Conservation (phyloP, 2,888 invertebrate species). For the Cephonodes hylas region DNA sequence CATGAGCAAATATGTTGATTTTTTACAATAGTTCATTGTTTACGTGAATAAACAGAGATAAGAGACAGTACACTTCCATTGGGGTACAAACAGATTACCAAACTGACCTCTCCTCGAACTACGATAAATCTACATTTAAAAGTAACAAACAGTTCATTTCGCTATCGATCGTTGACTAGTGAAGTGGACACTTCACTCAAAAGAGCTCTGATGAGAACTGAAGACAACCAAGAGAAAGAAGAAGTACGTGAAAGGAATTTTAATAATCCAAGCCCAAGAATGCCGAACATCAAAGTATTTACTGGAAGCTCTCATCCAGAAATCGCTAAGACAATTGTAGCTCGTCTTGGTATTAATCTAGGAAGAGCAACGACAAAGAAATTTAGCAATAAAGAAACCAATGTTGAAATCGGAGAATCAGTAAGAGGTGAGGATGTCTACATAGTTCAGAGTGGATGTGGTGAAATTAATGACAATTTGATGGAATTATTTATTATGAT, state of each 20-base stretch:
- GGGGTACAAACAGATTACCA: slow-evolving; percentile 49
- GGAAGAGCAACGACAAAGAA: slow-evolving; percentile 99
- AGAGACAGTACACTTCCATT: slow-evolving; percentile 46
- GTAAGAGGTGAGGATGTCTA: slow-evolving; percentile 96
- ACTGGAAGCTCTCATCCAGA: slow-evolving; percentile 98
- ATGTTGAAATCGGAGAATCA: slow-evolving; percentile 95
- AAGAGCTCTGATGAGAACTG: slow-evolving; percentile 12
- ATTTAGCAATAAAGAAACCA: slow-evolving; percentile 99
- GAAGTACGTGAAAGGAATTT: slow-evolving; percentile 29
- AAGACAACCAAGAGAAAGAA: slow-evolving; percentile 23
- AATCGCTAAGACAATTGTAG: slow-evolving; percentile 96
- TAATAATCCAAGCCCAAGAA: slow-evolving; percentile 75
- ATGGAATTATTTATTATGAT: slow-evolving; percentile 97
- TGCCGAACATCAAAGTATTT: slow-evolving; percentile 99
- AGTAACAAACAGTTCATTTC: slow-evolving; percentile 57
- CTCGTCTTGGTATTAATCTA: slow-evolving; percentile 95
- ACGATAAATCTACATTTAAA: slow-evolving; percentile 56
- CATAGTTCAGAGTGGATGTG: slow-evolving; percentile 94
- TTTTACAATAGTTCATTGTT: neutral
- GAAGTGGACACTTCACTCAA: slow-evolving; percentile 42
- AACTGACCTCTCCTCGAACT: slow-evolving; percentile 66
- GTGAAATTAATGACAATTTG: slow-evolving; percentile 94
- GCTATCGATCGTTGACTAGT: slow-evolving; percentile 40
- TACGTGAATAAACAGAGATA: slow-evolving; percentile 11
- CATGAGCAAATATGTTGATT: slow-evolving; percentile 7